phyloP scores from a whole-genome alignment of 1,140 invertebrate genomes.

The Drosophila fuyamai region DNA sequence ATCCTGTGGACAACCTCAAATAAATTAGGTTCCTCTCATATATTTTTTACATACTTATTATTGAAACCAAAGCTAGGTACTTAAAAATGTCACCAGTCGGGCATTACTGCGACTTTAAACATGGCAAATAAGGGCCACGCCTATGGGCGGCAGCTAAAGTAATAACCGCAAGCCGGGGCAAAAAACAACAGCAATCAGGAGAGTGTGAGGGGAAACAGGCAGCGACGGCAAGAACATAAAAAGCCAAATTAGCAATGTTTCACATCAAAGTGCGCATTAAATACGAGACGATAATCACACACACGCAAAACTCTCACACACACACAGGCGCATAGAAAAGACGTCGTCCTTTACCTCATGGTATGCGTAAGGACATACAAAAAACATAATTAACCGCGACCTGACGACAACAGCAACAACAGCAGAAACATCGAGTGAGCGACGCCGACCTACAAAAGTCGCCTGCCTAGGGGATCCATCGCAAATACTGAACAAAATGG shows the following conservation, averaged over 20 bases:
- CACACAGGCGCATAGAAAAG: slow-evolving; percentile 9
- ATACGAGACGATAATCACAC: slow-evolving; percentile 77
- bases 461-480: slow-evolving; percentile 21
- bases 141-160: background rate
- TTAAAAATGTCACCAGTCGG: slow-evolving; percentile 35
- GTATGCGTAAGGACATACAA: slow-evolving; percentile 66
- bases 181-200: slow-evolving; percentile 1
- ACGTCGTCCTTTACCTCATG: slow-evolving; percentile 42
- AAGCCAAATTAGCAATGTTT: slow-evolving; percentile 77
- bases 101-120: slow-evolving; percentile 52
- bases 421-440: slow-evolving; percentile 16
- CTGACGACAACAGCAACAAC: slow-evolving; percentile 40
- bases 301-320: slow-evolving; percentile 21
- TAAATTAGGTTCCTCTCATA: background rate
- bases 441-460: slow-evolving; percentile 39
- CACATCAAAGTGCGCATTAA: slow-evolving; percentile 81
- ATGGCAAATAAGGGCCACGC: slow-evolving; percentile 10
- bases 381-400: slow-evolving; percentile 81
- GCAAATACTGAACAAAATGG: background rate
- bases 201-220: background rate
- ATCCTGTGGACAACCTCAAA: background rate
- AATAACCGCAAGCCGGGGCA: background rate
- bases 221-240: slow-evolving; percentile 53
- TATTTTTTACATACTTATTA: slow-evolving; percentile 29
- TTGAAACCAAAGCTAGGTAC: slow-evolving; percentile 43